Evolutionary conservation across 2,797 vertebrate species (phyloP).

Genomic region (Rhinatrema bivittatum): DNA sequence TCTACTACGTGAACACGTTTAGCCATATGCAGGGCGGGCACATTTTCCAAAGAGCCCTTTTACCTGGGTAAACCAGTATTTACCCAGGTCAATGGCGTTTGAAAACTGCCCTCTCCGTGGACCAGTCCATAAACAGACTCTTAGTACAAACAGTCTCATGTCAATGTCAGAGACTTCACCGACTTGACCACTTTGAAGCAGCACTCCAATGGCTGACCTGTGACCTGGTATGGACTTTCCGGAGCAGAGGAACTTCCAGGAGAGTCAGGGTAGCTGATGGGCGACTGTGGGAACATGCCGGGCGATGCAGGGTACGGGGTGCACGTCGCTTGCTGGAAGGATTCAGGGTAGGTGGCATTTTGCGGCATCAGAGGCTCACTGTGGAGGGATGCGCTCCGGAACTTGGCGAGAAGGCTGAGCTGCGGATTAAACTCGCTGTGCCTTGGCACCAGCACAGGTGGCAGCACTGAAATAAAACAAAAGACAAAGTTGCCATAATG

Average conservation of each 20-base stretch:
- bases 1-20: too few species aligned
- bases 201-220: too few species aligned
- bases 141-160: too few species aligned
- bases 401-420: conserved; percentile 91
- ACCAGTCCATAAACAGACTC: too few species aligned
- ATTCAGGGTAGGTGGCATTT: conserved; percentile 89
- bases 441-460: conserved; percentile 89
- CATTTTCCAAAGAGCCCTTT: too few species aligned
- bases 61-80: too few species aligned
- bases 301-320: conserved; percentile 67
- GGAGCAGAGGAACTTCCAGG: conserved; percentile 79
- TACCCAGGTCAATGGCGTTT: too few species aligned
- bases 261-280: conserved; percentile 77
- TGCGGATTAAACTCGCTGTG: conserved; percentile 97
- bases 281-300: conserved; percentile 71
- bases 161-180: too few species aligned
- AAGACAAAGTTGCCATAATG: neutral
- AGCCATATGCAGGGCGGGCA: too few species aligned
- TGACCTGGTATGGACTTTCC: conserved; percentile 81
- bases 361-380: conserved; percentile 90
- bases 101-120: too few species aligned
- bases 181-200: too few species aligned
- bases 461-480: conserved; percentile 68
- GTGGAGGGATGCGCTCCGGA: conserved; percentile 83
- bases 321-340: conserved; percentile 79